A percentile compares a stretch with the other conserved stretches of the same genome.
Conservation (phyloP, 2,113 vertebrate species). For the Hydrolagus affinis region DNA sequence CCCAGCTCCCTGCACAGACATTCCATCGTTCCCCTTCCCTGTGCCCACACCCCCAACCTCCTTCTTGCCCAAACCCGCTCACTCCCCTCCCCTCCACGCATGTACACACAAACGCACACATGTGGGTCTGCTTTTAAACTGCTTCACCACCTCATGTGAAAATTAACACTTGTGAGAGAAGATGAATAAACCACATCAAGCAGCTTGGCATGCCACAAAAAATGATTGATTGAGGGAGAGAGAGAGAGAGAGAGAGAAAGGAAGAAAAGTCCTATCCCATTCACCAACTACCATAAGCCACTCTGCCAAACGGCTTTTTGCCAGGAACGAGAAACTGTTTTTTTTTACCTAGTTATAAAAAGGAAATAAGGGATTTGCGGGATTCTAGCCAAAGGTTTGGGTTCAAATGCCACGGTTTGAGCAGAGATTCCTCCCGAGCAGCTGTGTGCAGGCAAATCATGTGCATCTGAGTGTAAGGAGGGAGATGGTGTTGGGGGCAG, state of each 20-base stretch:
- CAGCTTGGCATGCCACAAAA: background rate
- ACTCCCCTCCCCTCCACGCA: no score
- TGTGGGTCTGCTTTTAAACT: no score
- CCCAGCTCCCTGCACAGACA: no score
- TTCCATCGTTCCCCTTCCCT: no score
- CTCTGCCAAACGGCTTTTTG: background rate
- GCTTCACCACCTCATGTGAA: no score
- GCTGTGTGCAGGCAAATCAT: slow-evolving; percentile 13
- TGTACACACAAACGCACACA: no score
- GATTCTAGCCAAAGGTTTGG: slow-evolving; percentile 9
- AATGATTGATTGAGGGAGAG: slow-evolving; percentile 20
- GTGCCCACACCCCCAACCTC: no score
- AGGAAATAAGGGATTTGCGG: slow-evolving; percentile 16
- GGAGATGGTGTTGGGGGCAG: background rate
- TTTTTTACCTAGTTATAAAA: background rate
- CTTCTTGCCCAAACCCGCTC: no score
- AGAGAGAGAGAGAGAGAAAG: no score
- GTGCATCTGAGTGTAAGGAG: slow-evolving; percentile 5
- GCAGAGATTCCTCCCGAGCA: background rate
- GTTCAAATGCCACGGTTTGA: background rate
- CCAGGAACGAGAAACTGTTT: slow-evolving; percentile 18
- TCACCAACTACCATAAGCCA: background rate
- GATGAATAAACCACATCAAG: slow-evolving; percentile 14
- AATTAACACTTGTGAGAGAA: background rate
- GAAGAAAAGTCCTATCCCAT: background rate